These are phyloP conservation scores for Venturia canescens DNA, from an alignment of 1,140 invertebrate genomes.

Conservation along the genomic window DNA sequence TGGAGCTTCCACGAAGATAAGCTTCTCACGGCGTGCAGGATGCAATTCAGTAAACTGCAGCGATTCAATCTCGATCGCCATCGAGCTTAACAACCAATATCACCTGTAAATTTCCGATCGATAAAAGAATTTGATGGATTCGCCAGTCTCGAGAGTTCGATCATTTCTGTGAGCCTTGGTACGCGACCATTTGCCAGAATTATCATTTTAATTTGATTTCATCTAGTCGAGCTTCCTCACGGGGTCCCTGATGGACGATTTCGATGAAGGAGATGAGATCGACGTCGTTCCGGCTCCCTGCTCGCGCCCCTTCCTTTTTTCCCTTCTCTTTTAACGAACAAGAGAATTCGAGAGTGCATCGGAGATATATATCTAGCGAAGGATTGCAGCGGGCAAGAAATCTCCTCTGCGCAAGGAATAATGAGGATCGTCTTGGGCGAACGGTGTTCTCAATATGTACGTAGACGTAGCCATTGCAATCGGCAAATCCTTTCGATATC, in stretches of 20 bases:
- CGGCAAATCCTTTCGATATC: slow-evolving; percentile 36
- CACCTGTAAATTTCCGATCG: background rate
- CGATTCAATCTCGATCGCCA: no score
- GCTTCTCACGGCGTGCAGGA: no score
- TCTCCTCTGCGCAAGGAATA: slow-evolving; percentile 25
- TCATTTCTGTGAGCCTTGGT: background rate
- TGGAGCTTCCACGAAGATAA: no score
- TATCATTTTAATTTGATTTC: slow-evolving; percentile 8
- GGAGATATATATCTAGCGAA: background rate
- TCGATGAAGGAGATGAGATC: background rate
- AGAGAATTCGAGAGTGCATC: slow-evolving; percentile 10
- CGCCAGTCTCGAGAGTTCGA: no score
- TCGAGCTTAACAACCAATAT: background rate
- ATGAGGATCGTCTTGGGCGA: slow-evolving; percentile 25
- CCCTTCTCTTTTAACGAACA: background rate
- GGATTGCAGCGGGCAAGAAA: background rate
- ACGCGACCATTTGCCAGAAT: background rate
- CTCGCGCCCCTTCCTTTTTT: background rate
- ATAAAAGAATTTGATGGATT: background rate
- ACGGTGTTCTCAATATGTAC: background rate
- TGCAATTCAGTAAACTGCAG: no score
- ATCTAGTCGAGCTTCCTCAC: background rate
- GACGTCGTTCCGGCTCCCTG: background rate
- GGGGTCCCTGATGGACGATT: background rate
- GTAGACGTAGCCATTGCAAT: background rate